These are phyloP conservation scores for Oxyura jamaicensis DNA, from an alignment of 2,113 vertebrate genomes.

Conservation along the genomic window DNA sequence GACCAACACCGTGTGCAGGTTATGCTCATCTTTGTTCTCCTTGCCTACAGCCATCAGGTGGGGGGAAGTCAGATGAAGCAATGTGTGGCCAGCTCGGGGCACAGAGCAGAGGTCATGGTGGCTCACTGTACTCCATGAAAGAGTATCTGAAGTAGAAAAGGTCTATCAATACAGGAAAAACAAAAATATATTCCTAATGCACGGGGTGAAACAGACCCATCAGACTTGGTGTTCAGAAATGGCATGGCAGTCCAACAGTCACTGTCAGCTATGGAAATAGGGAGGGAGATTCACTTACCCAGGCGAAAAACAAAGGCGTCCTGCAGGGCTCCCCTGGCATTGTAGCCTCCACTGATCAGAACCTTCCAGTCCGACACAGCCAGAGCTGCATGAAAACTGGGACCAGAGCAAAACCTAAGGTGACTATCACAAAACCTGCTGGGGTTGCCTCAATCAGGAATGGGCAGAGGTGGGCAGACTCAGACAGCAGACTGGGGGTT, in stretches of 20 bases:
- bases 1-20: slow-evolving; percentile 73
- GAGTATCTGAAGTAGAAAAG: slow-evolving; percentile 77
- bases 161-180: background rate
- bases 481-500: background rate
- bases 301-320: slow-evolving; percentile 84
- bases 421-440: background rate
- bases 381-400: slow-evolving; percentile 87
- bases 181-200: background rate
- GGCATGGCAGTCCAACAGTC: background rate
- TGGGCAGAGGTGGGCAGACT: background rate
- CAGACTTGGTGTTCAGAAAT: background rate
- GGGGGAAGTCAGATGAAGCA: slow-evolving; percentile 72
- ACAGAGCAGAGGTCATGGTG: slow-evolving; percentile 74
- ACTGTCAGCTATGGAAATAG: background rate
- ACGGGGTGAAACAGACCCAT: background rate
- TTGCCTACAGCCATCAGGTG: slow-evolving; percentile 40
- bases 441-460: background rate
- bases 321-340: slow-evolving; percentile 80
- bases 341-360: slow-evolving; percentile 87
- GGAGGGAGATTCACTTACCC: slow-evolving; percentile 69
- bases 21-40: slow-evolving; percentile 26
- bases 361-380: slow-evolving; percentile 83
- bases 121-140: slow-evolving; percentile 80
- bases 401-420: background rate
- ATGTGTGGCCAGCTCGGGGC: slow-evolving; percentile 85